Conservation (phyloP, 2,888 invertebrate genomes). For the Noctua janthina region DNA sequence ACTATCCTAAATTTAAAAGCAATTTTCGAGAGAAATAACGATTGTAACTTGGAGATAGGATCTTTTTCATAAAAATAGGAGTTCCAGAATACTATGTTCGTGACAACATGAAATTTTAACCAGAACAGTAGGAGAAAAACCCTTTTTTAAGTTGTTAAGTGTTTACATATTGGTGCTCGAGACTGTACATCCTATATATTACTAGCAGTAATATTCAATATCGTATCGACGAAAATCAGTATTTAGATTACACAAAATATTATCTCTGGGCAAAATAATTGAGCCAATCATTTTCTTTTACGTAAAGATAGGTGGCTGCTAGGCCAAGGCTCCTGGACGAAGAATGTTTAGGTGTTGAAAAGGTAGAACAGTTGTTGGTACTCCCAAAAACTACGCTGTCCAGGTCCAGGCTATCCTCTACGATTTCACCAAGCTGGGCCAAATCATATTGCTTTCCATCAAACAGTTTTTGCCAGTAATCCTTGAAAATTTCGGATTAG, state of each 20-base stretch:
- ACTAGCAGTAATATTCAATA: constrained; percentile 15
- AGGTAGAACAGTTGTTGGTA: background rate
- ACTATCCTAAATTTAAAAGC: too few species aligned
- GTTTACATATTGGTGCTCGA: too few species aligned
- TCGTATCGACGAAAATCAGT: constrained; percentile 15
- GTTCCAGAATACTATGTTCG: too few species aligned
- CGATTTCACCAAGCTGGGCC: background rate
- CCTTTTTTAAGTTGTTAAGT: too few species aligned
- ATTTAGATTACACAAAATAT: constrained; percentile 27
- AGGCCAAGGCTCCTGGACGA: background rate
- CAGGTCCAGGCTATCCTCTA: background rate
- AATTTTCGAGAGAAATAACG: too few species aligned
- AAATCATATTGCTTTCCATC: background rate
- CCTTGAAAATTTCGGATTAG: background rate
- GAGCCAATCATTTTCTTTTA: constrained; percentile 5
- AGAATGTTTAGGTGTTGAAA: background rate
- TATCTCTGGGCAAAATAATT: constrained; percentile 12
- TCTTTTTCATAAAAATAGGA: too few species aligned
- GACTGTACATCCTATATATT: background rate
- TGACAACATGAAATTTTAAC: too few species aligned
- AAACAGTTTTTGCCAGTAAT: background rate
- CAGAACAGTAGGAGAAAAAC: too few species aligned
- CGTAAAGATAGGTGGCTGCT: background rate
- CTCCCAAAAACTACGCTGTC: background rate
- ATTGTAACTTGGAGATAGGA: too few species aligned